These are phyloP conservation scores for Acronicta aceris DNA, from an alignment of 2,888 invertebrate genomes.

Conservation along the genomic window DNA sequence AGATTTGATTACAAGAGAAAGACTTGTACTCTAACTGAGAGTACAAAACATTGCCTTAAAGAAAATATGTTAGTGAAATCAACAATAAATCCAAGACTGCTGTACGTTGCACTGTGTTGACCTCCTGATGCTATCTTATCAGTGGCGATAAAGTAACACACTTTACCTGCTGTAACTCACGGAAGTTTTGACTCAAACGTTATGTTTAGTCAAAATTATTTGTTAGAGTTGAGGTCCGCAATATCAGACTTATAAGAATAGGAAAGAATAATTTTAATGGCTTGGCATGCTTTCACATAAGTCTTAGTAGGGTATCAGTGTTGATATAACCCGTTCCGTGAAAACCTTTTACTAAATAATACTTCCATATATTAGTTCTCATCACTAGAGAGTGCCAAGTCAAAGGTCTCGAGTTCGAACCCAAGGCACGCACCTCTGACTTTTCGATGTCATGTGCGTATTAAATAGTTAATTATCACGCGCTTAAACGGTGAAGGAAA, in stretches of 20 bases:
- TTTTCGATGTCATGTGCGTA: too few species aligned
- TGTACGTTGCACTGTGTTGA: conserved; percentile 60
- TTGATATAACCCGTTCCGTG: too few species aligned
- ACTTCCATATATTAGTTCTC: too few species aligned
- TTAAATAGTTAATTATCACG: too few species aligned
- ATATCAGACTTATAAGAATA: neutral
- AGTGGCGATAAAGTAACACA: conserved; percentile 66
- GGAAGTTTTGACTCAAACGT: conserved; percentile 53
- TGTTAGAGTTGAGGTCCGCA: neutral
- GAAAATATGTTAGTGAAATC: conserved; percentile 55
- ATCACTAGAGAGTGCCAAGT: too few species aligned
- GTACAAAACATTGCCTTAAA: conserved; percentile 38
- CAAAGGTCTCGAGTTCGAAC: too few species aligned
- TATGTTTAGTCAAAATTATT: conserved; percentile 24
- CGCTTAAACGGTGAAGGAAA: too few species aligned
- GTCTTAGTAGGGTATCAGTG: too few species aligned
- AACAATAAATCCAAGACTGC: conserved; percentile 52
- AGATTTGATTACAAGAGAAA: conserved; percentile 47
- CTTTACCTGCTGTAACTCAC: conserved; percentile 57
- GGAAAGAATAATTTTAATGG: neutral
- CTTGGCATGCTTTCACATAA: too few species aligned
- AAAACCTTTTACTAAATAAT: too few species aligned
- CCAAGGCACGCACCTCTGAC: too few species aligned
- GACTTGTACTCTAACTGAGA: conserved; percentile 34
- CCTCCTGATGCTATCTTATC: conserved; percentile 72